These are phyloP conservation scores for Clitarchus hookeri DNA, from an alignment of 2,888 invertebrate species.

Conservation along the genomic window DNA sequence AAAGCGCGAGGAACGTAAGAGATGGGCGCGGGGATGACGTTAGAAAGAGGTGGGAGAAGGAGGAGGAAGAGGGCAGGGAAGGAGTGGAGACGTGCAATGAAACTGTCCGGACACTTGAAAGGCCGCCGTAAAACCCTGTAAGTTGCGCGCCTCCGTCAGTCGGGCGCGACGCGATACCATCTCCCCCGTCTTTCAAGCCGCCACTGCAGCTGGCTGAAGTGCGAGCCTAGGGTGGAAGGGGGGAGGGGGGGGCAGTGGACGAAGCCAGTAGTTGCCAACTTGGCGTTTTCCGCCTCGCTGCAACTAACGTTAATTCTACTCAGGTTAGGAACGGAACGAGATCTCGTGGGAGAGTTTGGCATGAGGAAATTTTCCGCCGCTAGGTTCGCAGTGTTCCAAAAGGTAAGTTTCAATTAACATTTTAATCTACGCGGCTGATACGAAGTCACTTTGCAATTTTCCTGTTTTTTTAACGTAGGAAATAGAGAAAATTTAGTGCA, in stretches of 20 bases:
- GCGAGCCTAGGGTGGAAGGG: neutral
- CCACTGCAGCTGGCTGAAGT: neutral
- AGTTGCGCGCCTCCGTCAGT: neutral
- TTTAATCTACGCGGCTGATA: no score
- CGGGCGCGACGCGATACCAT: neutral
- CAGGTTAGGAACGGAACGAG: no score
- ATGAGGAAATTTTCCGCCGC: no score
- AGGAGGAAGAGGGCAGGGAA: neutral
- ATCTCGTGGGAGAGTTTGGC: no score
- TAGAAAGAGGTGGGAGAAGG: neutral
- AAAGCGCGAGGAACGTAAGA: neutral
- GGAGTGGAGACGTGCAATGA: slow-evolving; percentile 1
- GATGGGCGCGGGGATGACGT: neutral
- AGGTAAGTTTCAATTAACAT: no score
- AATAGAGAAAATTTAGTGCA: no score
- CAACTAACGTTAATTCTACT: no score
- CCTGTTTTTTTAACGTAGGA: no score
- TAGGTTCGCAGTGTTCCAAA: no score
- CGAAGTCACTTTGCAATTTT: no score
- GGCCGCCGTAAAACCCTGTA: neutral
- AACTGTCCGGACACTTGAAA: neutral
- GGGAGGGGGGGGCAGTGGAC: neutral
- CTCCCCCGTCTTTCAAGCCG: neutral
- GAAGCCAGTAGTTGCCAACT: neutral
- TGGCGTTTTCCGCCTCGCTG: no score